Conservation (phyloP, 2,888 invertebrate genomes). For the Andrena camellia region DNA sequence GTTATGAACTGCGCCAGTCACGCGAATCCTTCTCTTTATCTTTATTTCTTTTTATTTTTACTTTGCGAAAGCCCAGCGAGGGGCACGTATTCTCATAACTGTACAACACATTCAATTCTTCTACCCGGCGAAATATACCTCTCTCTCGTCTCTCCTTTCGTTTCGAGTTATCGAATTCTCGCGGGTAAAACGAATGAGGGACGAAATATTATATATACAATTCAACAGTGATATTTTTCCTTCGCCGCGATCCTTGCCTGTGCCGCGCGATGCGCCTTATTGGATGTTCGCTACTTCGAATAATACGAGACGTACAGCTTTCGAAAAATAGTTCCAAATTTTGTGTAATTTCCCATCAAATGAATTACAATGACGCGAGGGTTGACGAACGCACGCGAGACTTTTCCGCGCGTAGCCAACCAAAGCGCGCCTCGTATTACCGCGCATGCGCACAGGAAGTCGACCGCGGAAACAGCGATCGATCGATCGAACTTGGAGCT, state of each 20-base stretch:
- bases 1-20: slow-evolving; percentile 66
- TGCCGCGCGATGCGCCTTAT: slow-evolving; percentile 35
- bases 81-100: slow-evolving; percentile 63
- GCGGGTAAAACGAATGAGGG: slow-evolving; percentile 48
- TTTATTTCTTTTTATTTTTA: slow-evolving; percentile 17
- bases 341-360: background rate
- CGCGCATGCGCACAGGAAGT: slow-evolving; percentile 1
- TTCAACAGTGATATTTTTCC: slow-evolving; percentile 73
- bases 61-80: slow-evolving; percentile 59
- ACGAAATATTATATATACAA: slow-evolving; percentile 64
- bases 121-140: slow-evolving; percentile 60
- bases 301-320: slow-evolving; percentile 46
- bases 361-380: background rate
- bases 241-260: slow-evolving; percentile 34
- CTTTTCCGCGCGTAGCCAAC: background rate
- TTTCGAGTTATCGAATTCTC: slow-evolving; percentile 45
- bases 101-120: slow-evolving; percentile 72
- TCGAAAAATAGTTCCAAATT: slow-evolving; percentile 23
- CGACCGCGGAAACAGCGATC: slow-evolving; percentile 25
- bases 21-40: slow-evolving; percentile 59
- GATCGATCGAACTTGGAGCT: slow-evolving; percentile 45
- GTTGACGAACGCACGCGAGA: background rate
- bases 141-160: slow-evolving; percentile 25
- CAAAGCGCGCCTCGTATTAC: slow-evolving; percentile 38
- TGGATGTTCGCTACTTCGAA: slow-evolving; percentile 27